phyloP scores from a whole-genome alignment of 2,888 invertebrate species.

The Achlya flavicornis region DNA sequence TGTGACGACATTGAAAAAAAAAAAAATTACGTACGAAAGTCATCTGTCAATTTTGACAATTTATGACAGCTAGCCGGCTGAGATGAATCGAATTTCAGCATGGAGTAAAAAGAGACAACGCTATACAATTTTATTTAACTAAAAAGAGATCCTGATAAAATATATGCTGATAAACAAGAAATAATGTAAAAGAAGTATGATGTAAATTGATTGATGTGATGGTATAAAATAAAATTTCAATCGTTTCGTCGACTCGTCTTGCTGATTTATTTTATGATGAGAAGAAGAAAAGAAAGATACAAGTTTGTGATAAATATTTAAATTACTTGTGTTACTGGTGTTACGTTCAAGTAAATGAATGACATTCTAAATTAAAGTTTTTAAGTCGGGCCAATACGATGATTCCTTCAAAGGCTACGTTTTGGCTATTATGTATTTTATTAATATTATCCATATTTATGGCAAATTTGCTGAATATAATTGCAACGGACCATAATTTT shows the following conservation, averaged over 20 bases:
- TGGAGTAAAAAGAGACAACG: neutral
- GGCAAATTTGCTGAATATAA: constrained; percentile 87
- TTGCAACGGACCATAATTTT: constrained; percentile 84
- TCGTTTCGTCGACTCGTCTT: neutral
- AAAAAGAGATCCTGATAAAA: neutral
- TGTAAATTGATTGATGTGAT: neutral
- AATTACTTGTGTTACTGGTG: neutral
- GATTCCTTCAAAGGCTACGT: constrained; percentile 86
- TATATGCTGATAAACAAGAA: neutral
- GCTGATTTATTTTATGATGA: neutral
- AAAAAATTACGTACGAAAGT: too few relatives aligned
- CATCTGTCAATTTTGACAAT: too few relatives aligned
- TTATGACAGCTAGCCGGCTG: too few relatives aligned
- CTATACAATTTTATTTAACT: neutral
- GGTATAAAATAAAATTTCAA: too few relatives aligned
- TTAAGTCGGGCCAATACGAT: constrained; percentile 54
- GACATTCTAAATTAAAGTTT: neutral
- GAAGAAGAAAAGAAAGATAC: constrained; percentile 3
- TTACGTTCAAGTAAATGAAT: neutral
- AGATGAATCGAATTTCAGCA: constrained; percentile 9
- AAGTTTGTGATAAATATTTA: neutral
- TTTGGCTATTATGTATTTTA: constrained; percentile 85
- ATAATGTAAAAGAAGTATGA: neutral
- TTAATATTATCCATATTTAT: constrained; percentile 87
- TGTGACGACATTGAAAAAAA: too few relatives aligned